These are phyloP conservation scores for Leucosticte australis DNA, from an alignment of 2,113 vertebrate genomes.

Conservation along the genomic window DNA sequence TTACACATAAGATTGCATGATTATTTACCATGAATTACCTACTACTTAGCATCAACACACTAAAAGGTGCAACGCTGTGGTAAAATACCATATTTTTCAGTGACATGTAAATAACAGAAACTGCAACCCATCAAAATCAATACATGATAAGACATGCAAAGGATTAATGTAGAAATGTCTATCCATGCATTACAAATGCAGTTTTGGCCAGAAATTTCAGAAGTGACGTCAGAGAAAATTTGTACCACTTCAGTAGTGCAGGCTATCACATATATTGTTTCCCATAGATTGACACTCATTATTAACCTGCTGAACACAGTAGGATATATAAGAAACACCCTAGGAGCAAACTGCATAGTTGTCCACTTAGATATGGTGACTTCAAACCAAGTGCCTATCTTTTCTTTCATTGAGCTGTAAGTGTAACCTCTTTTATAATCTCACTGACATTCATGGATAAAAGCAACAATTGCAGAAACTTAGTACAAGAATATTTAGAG, in stretches of 20 bases:
- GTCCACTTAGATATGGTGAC: not conserved
- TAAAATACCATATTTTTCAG: not conserved
- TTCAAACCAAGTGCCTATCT: not conserved
- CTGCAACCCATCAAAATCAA: not conserved
- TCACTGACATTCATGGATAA: not conserved
- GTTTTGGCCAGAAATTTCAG: not conserved
- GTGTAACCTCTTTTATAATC: not conserved
- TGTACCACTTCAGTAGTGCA: not conserved
- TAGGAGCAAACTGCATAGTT: not conserved
- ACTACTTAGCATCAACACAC: not conserved
- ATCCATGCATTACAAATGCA: not conserved
- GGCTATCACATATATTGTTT: not conserved
- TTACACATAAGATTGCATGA: constrained; percentile 5
- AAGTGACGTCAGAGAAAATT: not conserved
- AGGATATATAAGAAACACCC: not conserved
- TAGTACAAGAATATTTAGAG: not conserved
- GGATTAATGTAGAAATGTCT: not conserved
- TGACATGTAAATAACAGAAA: not conserved
- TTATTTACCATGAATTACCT: not conserved
- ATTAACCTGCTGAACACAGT: not conserved
- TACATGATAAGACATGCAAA: not conserved
- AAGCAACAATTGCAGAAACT: not conserved
- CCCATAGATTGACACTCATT: not conserved
- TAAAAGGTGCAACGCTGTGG: not conserved
- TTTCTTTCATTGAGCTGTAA: not conserved